Evolutionary conservation across 2,888 invertebrate genomes (phyloP).

Genomic region (Phasia obesa): DNA sequence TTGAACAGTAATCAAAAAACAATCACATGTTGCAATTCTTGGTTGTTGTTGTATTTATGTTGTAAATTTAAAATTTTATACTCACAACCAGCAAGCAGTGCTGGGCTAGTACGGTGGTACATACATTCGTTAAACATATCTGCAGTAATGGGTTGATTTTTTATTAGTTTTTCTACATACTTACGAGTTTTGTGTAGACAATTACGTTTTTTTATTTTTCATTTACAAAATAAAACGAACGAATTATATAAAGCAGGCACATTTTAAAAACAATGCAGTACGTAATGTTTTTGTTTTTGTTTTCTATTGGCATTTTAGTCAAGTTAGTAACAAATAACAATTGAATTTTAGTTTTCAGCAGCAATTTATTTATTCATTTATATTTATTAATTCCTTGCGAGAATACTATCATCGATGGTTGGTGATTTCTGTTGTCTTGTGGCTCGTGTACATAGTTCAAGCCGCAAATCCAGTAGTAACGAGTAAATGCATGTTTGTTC

Average conservation of each 20-base stretch:
- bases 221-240: constrained; percentile 19
- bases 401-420: constrained; percentile 21
- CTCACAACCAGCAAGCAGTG: constrained; percentile 21
- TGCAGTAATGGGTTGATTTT: constrained; percentile 3
- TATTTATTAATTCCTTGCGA: constrained; percentile 47
- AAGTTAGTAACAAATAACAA: constrained; percentile 71
- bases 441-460: constrained; percentile 48
- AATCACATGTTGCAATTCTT: constrained; percentile 72
- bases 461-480: constrained; percentile 24
- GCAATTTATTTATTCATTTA: constrained; percentile 52
- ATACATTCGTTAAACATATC: constrained; percentile 14
- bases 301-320: constrained; percentile 71
- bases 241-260: constrained; percentile 2
- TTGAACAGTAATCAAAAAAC: constrained; percentile 66
- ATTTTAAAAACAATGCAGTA: constrained; percentile 22
- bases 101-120: constrained; percentile 1
- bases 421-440: constrained; percentile 32
- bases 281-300: constrained; percentile 37
- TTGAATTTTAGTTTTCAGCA: constrained; percentile 55
- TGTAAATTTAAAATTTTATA: constrained; percentile 51
- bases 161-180: constrained; percentile 40
- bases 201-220: constrained; percentile 29
- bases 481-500: constrained; percentile 26
- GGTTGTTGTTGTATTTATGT: constrained; percentile 35
- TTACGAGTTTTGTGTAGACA: constrained; percentile 44